phyloP scores from a whole-genome alignment of 2,888 invertebrate genomes.

The Iselma pallidipennis region DNA sequence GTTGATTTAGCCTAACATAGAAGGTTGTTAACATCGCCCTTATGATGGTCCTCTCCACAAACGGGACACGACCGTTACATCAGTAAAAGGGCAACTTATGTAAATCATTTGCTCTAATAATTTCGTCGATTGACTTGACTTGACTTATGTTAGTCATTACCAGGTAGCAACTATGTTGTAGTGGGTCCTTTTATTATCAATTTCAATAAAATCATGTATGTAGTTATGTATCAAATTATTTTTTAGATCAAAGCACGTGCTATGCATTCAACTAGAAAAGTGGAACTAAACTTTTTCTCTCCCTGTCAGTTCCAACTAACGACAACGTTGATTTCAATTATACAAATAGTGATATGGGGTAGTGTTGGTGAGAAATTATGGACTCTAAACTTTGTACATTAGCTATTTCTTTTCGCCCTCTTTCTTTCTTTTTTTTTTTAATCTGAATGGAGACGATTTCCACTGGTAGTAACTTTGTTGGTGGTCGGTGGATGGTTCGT shows the following conservation, averaged over 20 bases:
- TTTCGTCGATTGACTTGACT: no score
- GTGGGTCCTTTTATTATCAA: no score
- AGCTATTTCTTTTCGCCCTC: neutral
- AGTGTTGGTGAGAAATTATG: neutral
- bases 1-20: neutral
- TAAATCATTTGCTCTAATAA: neutral
- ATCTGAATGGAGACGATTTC: neutral
- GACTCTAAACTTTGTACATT: neutral
- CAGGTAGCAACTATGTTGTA: no score
- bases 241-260: no score
- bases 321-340: neutral
- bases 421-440: neutral
- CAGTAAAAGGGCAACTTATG: neutral
- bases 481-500: conserved; percentile 7
- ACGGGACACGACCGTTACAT: neutral
- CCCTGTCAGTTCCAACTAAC: neutral
- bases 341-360: neutral
- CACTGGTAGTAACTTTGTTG: neutral
- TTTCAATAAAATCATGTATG: no score
- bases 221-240: no score
- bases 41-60: neutral
- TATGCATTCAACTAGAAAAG: neutral
- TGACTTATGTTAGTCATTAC: no score
- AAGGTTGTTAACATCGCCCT: neutral
- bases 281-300: neutral